A percentile compares a stretch with the other conserved stretches of the same genome.
These are phyloP conservation scores for Allolobophora icterica DNA, from an alignment of 2,888 invertebrate species.

Conservation along the genomic window DNA sequence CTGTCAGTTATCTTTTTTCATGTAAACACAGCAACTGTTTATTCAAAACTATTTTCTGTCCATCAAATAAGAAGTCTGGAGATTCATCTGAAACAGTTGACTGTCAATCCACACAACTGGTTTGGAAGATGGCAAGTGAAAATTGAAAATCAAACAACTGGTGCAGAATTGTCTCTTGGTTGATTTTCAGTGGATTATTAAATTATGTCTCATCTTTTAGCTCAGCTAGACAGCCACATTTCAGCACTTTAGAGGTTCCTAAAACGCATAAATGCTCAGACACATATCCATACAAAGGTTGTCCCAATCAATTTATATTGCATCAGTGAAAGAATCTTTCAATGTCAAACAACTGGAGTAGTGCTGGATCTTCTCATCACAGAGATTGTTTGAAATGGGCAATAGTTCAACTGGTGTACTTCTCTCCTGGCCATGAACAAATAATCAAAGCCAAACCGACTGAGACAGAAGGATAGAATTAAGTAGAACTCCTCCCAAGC, in stretches of 20 bases:
- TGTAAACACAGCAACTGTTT: not conserved
- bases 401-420: conserved; percentile 7
- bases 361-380: not conserved
- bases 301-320: not conserved
- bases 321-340: not conserved
- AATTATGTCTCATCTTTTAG: not conserved
- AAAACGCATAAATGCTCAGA: not conserved
- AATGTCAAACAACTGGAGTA: not conserved
- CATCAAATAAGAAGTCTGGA: not conserved
- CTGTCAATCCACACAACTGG: not conserved
- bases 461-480: not conserved
- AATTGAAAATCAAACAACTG: not conserved
- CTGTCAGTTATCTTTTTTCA: not conserved
- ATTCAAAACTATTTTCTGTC: not conserved
- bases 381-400: not conserved
- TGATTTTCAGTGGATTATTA: not conserved
- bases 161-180: not conserved
- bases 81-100: not conserved
- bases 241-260: not conserved
- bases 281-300: not conserved
- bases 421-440: not conserved
- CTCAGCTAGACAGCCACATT: not conserved
- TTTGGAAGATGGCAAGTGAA: not conserved
- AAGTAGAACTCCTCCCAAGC: not conserved
- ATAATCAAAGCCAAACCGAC: not conserved